These are phyloP conservation scores for Bombus affinis DNA, from an alignment of 1,140 invertebrate genomes.

Conservation along the genomic window DNA sequence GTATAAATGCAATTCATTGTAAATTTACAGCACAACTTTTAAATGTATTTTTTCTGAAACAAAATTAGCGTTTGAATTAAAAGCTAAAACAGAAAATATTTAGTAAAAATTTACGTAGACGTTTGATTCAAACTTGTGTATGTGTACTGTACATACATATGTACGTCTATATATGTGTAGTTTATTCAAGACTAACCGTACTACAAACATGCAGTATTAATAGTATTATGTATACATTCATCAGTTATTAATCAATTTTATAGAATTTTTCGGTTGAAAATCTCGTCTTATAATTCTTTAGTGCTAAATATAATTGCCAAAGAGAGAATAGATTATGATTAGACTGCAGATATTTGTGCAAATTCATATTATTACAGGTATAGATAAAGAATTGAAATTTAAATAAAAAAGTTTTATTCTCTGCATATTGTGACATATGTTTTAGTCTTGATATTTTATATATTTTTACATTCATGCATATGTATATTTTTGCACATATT, in stretches of 20 bases:
- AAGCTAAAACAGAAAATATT: not conserved
- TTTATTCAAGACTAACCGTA: not conserved
- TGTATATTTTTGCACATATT: not conserved
- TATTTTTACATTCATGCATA: not conserved
- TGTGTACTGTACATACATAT: not conserved
- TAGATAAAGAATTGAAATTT: not conserved
- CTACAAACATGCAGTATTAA: not conserved
- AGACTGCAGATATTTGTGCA: not conserved
- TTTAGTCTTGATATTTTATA: no score
- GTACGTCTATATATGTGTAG: not conserved
- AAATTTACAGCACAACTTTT: no score
- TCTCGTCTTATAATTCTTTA: not conserved
- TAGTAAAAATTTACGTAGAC: not conserved
- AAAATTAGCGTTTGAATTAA: not conserved
- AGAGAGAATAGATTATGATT: not conserved
- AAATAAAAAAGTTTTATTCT: not conserved
- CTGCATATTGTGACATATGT: no score
- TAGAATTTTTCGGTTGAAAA: not conserved
- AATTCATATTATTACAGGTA: no score
- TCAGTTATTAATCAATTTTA: not conserved
- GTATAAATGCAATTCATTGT: not conserved
- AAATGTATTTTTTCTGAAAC: not conserved
- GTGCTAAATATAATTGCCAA: not conserved
- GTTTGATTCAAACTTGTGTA: not conserved
- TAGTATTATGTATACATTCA: not conserved